A percentile compares a stretch with the other conserved stretches of the same genome.
phyloP scores from a whole-genome alignment of 2,888 invertebrate species.

The Dynastes tityus region DNA sequence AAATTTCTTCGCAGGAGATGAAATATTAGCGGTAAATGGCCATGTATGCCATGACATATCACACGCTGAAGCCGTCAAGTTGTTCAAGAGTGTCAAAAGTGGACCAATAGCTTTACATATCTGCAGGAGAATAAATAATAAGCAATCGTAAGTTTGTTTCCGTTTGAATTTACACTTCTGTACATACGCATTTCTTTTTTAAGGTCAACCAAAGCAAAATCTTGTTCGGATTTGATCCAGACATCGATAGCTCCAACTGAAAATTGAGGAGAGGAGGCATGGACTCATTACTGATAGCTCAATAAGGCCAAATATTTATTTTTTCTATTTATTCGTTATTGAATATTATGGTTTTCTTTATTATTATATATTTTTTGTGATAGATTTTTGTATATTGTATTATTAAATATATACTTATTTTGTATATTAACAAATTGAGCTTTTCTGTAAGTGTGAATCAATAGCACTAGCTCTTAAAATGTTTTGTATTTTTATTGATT shows the following conservation, averaged over 20 bases:
- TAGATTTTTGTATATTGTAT: slow-evolving; percentile 35
- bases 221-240: slow-evolving; percentile 81
- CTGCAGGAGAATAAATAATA: slow-evolving; percentile 72
- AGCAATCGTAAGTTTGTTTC: slow-evolving; percentile 60
- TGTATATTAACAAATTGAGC: neutral
- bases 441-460: too few relatives aligned
- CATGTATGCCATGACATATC: slow-evolving; percentile 86
- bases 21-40: slow-evolving; percentile 87
- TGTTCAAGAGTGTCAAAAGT: slow-evolving; percentile 85
- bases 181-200: slow-evolving; percentile 64
- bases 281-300: slow-evolving; percentile 37
- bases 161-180: neutral
- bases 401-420: slow-evolving; percentile 18
- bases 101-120: slow-evolving; percentile 85
- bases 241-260: slow-evolving; percentile 50
- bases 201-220: slow-evolving; percentile 82
- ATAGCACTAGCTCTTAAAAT: neutral
- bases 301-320: slow-evolving; percentile 53
- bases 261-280: slow-evolving; percentile 26
- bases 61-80: slow-evolving; percentile 84
- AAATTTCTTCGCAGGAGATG: slow-evolving; percentile 76
- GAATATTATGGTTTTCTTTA: slow-evolving; percentile 17
- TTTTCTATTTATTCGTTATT: slow-evolving; percentile 35
- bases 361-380: slow-evolving; percentile 40
- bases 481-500: slow-evolving; percentile 36